Percentiles rank a stretch among this genome's conserved stretches.
phyloP scores from a whole-genome alignment of 2,888 invertebrate species.

The Teleogryllus oceanicus region DNA sequence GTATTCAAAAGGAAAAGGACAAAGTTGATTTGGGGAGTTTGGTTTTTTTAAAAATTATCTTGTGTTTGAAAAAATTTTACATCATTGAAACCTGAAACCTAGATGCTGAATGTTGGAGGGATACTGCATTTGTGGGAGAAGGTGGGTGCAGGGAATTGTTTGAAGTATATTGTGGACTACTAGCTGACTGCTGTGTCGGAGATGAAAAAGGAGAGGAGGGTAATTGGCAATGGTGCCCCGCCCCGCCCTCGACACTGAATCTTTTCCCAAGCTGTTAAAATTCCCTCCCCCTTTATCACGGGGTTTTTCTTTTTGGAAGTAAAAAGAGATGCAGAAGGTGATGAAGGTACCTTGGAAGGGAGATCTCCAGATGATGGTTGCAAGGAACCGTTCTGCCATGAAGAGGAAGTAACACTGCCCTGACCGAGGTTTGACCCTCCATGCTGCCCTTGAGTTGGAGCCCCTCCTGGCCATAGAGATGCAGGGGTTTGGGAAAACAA shows the following conservation, averaged over 20 bases:
- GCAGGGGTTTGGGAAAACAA: conserved; percentile 36
- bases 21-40: conserved; percentile 30
- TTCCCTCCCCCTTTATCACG: neutral
- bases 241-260: neutral
- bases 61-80: neutral
- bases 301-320: conserved; percentile 28
- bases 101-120: conserved; percentile 18
- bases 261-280: conserved; percentile 20
- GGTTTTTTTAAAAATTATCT: neutral
- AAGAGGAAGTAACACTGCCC: neutral
- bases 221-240: conserved; percentile 26
- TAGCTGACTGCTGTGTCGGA: conserved; percentile 28
- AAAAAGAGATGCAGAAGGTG: conserved; percentile 23
- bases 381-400: conserved; percentile 7
- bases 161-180: conserved; percentile 32
- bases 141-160: conserved; percentile 27
- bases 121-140: conserved; percentile 24
- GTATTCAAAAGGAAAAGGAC: conserved; percentile 29
- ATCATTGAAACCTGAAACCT: neutral
- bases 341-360: conserved; percentile 23
- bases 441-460: neutral
- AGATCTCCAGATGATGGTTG: neutral
- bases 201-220: conserved; percentile 33
- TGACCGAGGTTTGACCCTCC: conserved; percentile 3
- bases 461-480: conserved; percentile 30